These are phyloP conservation scores for Chionomys nivalis DNA, from an alignment of 2,113 vertebrate genomes.

Conservation along the genomic window DNA sequence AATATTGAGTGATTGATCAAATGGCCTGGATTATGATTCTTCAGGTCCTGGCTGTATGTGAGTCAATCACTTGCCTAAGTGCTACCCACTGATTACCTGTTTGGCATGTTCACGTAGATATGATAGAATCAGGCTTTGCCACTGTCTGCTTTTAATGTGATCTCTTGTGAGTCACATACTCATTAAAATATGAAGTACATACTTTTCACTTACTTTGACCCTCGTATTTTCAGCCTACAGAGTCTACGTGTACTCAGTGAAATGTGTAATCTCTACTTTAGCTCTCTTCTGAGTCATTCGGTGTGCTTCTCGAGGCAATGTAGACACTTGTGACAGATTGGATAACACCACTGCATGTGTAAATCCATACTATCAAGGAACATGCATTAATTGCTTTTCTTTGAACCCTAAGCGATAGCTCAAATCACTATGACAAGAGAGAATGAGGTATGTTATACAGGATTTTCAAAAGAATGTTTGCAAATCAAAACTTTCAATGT, in stretches of 20 bases:
- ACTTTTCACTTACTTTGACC: background rate
- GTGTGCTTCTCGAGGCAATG: background rate
- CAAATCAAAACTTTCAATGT: conserved; percentile 1
- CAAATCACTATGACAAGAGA: background rate
- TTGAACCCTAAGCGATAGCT: background rate
- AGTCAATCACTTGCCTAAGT: background rate
- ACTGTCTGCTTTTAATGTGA: background rate
- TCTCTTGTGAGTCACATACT: background rate
- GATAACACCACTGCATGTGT: background rate
- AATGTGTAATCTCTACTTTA: background rate
- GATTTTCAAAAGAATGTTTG: conserved; percentile 21
- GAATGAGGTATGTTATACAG: background rate
- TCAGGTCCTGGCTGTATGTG: background rate
- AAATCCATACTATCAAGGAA: conserved; percentile 43
- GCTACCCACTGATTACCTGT: accelerated
- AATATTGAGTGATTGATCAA: background rate
- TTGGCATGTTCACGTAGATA: background rate
- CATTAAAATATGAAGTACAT: background rate
- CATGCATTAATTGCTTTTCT: conserved; percentile 34
- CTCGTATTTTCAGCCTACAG: background rate
- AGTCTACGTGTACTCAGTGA: background rate
- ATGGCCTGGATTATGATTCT: background rate
- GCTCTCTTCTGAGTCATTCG: conserved; percentile 1
- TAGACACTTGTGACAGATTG: conserved; percentile 18
- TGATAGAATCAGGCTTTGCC: accelerated